A percentile compares a stretch with the other conserved stretches of the same genome.
Evolutionary conservation across 2,113 vertebrate species (phyloP).

Genomic region (Propithecus coquereli): DNA sequence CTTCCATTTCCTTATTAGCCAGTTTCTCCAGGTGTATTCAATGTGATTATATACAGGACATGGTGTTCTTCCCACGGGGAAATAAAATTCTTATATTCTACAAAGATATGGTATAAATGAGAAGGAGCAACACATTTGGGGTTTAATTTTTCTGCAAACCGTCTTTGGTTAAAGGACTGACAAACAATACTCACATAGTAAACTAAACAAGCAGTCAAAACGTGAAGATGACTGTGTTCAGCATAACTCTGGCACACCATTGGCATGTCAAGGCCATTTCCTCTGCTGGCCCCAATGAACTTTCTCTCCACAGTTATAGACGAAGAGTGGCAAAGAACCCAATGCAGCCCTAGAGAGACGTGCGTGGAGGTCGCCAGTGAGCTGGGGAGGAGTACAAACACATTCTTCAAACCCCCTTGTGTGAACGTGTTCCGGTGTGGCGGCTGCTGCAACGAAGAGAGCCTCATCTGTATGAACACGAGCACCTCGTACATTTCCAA

Average conservation of each 20-base stretch:
- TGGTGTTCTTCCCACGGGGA: neutral
- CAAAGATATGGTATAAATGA: neutral
- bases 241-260: accelerated
- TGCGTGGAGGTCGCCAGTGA: conserved; percentile 95
- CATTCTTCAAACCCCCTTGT: conserved; percentile 97
- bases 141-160: neutral
- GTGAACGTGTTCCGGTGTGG: conserved; percentile 94
- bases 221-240: neutral
- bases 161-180: neutral
- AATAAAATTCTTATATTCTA: neutral
- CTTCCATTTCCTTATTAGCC: conserved; percentile 52
- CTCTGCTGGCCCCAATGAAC: conserved; percentile 2
- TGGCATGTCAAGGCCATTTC: neutral
- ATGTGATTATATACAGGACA: neutral
- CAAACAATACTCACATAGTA: neutral
- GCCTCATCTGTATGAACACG: conserved; percentile 91
- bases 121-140: neutral
- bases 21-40: neutral
- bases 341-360: conserved; percentile 95
- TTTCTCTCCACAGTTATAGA: conserved; percentile 89
- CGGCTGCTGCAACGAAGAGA: conserved; percentile 97
- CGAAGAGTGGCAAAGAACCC: conserved; percentile 97
- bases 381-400: conserved; percentile 88
- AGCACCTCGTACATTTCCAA: conserved; percentile 92
- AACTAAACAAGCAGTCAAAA: neutral